Percentiles rank a stretch among this genome's conserved stretches.
phyloP scores from a whole-genome alignment of 2,888 invertebrate genomes.

The Melinopterus prodromus region DNA sequence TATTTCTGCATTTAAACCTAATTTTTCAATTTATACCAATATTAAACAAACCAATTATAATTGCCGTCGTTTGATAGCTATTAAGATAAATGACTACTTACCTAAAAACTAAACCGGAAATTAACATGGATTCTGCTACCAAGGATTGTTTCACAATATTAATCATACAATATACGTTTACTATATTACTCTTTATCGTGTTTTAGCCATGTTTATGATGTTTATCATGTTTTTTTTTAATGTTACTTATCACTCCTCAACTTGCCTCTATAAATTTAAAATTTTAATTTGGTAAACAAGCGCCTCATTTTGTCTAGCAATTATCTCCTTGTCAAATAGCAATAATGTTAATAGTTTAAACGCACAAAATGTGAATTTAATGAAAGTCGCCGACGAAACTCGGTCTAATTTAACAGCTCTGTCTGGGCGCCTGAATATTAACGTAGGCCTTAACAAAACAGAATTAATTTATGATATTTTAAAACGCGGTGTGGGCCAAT shows the following conservation, averaged over 20 bases:
- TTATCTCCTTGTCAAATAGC: not conserved
- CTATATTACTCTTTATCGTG: too few species aligned
- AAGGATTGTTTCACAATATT: too few species aligned
- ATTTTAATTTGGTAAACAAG: not conserved
- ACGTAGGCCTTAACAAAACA: not conserved
- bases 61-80: too few species aligned
- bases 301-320: not conserved
- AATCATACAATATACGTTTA: too few species aligned
- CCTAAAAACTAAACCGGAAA: too few species aligned
- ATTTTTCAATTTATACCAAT: too few species aligned
- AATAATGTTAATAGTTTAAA: not conserved
- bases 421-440: not conserved
- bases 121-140: too few species aligned
- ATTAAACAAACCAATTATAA: too few species aligned
- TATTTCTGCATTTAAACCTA: too few species aligned
- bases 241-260: not conserved
- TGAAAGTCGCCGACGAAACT: not conserved
- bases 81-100: too few species aligned
- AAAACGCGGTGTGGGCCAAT: not conserved
- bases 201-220: too few species aligned
- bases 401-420: not conserved
- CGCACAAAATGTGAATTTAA: not conserved
- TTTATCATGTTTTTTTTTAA: too few species aligned
- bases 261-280: not conserved
- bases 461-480: conserved; percentile 4